Percentiles rank a stretch among this genome's conserved stretches.
Conservation (phyloP, 2,888 invertebrate species). For the Orgyia antiqua region DNA sequence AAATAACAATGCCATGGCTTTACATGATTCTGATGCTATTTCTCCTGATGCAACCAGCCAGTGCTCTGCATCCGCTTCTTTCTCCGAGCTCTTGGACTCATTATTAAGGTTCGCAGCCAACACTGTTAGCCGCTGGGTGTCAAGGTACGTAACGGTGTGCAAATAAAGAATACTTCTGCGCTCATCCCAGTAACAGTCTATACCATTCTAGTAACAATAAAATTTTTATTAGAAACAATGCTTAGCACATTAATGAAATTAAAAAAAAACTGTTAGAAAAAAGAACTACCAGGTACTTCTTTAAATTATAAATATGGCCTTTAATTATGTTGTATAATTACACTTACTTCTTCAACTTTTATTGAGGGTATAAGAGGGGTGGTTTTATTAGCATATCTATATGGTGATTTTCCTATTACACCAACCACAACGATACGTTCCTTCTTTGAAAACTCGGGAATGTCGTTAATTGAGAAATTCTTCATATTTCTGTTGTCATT, state of each 20-base stretch:
- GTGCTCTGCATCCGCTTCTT: conserved; percentile 67
- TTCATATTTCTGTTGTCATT: conserved; percentile 38
- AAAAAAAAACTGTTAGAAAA: too few relatives aligned
- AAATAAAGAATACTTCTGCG: conserved; percentile 68
- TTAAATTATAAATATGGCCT: too few relatives aligned
- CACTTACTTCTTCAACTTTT: conserved; percentile 57
- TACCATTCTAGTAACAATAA: conserved; percentile 49
- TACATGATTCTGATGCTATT: conserved; percentile 75
- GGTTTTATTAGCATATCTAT: conserved; percentile 81
- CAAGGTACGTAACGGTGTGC: conserved; percentile 72
- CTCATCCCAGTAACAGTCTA: conserved; percentile 79
- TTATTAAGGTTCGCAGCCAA: conserved; percentile 51
- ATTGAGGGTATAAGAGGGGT: conserved; percentile 75
- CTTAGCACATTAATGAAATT: too few relatives aligned
- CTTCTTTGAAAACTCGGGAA: conserved; percentile 66
- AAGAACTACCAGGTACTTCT: too few relatives aligned
- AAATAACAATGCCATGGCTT: conserved; percentile 85
- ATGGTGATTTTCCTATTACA: conserved; percentile 84
- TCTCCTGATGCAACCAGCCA: conserved; percentile 81
- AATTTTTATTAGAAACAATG: too few relatives aligned
- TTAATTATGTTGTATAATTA: too few relatives aligned
- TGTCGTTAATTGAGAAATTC: conserved; percentile 53
- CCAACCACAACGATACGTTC: conserved; percentile 84
- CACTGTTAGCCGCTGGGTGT: conserved; percentile 49
- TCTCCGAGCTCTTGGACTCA: conserved; percentile 51